These are phyloP conservation scores for Pseudolycoriella hygida DNA, from an alignment of 2,888 invertebrate species.

Conservation along the genomic window DNA sequence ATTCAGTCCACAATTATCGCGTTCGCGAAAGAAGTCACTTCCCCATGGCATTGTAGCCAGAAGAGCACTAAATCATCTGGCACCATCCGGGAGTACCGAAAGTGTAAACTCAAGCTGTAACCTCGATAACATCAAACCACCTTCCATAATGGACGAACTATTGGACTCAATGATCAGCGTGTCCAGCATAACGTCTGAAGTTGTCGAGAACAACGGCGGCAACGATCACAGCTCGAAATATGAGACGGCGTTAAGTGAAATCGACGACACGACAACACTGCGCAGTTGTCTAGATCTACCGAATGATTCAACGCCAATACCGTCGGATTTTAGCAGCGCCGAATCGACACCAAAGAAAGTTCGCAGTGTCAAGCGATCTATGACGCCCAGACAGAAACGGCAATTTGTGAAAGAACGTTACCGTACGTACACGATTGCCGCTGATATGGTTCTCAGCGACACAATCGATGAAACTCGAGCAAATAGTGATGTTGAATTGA, in stretches of 20 bases:
- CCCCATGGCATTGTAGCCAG: conserved; percentile 53
- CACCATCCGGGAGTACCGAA: conserved; percentile 43
- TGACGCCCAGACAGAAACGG: conserved; percentile 65
- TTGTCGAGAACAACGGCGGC: conserved; percentile 36
- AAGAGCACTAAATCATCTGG: conserved; percentile 43
- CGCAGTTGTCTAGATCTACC: conserved; percentile 38
- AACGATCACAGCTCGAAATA: conserved; percentile 28
- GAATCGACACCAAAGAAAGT: conserved; percentile 58
- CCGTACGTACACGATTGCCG: conserved; percentile 66
- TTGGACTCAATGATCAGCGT: conserved; percentile 71
- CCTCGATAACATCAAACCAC: conserved; percentile 66
- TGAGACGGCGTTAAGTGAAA: conserved; percentile 37
- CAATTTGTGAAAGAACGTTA: conserved; percentile 59
- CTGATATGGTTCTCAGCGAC: conserved; percentile 30
- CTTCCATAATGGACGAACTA: conserved; percentile 59
- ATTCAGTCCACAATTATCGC: conserved; percentile 21
- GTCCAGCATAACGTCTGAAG: conserved; percentile 65
- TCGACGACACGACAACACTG: conserved; percentile 36
- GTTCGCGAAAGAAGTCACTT: conserved; percentile 46
- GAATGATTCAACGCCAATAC: conserved; percentile 41
- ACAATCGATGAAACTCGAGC: conserved; percentile 12
- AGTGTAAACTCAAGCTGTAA: conserved; percentile 41
- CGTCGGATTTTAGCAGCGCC: conserved; percentile 54
- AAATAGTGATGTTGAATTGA: conserved; percentile 15
- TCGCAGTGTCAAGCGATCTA: conserved; percentile 23